Percentiles rank a stretch among this genome's conserved stretches.
These are phyloP conservation scores for Philotrypesis tridentata DNA, from an alignment of 1,140 invertebrate species.

Conservation along the genomic window DNA sequence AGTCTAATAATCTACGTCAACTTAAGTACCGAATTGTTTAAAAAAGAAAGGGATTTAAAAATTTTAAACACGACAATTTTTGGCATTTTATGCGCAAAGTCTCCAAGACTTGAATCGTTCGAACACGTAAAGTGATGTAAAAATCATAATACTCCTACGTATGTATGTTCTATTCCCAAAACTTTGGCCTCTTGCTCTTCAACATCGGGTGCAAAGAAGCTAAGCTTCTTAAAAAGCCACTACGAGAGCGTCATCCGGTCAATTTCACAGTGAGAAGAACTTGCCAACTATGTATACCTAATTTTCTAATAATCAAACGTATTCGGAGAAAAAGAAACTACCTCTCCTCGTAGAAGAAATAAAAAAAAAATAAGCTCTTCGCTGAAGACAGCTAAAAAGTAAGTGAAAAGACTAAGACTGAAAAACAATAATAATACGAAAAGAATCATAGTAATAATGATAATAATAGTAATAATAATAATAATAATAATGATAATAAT, in stretches of 20 bases:
- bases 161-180: too few relatives aligned
- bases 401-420: neutral
- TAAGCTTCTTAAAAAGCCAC: too few relatives aligned
- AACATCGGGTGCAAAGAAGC: too few relatives aligned
- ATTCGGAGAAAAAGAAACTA: neutral
- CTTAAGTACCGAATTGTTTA: neutral
- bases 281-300: neutral
- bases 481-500: neutral
- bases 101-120: neutral
- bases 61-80: too few relatives aligned
- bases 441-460: too few relatives aligned
- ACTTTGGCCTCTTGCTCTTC: neutral
- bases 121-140: neutral
- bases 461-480: neutral
- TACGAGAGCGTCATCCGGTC: too few relatives aligned
- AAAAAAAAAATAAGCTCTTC: neutral
- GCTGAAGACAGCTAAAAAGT: neutral
- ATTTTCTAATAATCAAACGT: neutral
- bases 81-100: neutral
- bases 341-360: neutral
- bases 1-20: neutral
- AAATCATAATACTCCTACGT: neutral
- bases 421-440: neutral
- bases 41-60: too few relatives aligned
- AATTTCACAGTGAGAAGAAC: neutral